Evolutionary conservation across 1,140 invertebrate species (phyloP).

Genomic region (Cydia amplana): DNA sequence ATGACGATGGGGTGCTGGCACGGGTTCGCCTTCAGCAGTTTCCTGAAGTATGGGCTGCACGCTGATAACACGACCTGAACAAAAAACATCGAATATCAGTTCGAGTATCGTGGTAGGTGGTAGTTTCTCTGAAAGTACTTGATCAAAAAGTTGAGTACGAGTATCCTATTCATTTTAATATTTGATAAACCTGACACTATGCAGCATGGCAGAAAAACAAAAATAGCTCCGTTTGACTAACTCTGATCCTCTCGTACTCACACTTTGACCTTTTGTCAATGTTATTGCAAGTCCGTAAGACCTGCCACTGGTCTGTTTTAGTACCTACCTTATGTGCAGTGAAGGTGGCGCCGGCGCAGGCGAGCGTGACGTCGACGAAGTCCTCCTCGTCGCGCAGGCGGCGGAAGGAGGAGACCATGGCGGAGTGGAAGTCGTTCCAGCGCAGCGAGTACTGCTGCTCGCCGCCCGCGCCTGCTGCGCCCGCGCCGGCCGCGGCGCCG

Average conservation of each 20-base stretch:
- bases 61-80: slow-evolving; percentile 88
- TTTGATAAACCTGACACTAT: too few species aligned
- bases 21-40: slow-evolving; percentile 93
- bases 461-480: slow-evolving; percentile 55
- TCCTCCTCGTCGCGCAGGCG: slow-evolving; percentile 91
- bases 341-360: slow-evolving; percentile 93
- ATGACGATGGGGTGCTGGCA: slow-evolving; percentile 97
- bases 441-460: slow-evolving; percentile 95
- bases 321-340: slow-evolving; percentile 92
- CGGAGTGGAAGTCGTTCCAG: slow-evolving; percentile 96
- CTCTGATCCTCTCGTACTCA: too few species aligned
- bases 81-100: not conserved
- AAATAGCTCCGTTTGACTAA: too few species aligned
- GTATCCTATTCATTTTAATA: too few species aligned
- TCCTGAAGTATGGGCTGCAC: slow-evolving; percentile 94
- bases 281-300: too few species aligned
- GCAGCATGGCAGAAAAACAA: too few species aligned
- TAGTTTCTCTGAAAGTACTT: too few species aligned
- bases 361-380: slow-evolving; percentile 95
- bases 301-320: too few species aligned
- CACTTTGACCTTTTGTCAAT: too few species aligned
- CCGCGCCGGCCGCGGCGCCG: slow-evolving; percentile 58
- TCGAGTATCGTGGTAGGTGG: too few species aligned
- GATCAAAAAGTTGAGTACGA: too few species aligned
- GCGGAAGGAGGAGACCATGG: slow-evolving; percentile 92